These are phyloP conservation scores for Saccostrea echinata DNA, from an alignment of 1,140 invertebrate genomes.

Conservation along the genomic window DNA sequence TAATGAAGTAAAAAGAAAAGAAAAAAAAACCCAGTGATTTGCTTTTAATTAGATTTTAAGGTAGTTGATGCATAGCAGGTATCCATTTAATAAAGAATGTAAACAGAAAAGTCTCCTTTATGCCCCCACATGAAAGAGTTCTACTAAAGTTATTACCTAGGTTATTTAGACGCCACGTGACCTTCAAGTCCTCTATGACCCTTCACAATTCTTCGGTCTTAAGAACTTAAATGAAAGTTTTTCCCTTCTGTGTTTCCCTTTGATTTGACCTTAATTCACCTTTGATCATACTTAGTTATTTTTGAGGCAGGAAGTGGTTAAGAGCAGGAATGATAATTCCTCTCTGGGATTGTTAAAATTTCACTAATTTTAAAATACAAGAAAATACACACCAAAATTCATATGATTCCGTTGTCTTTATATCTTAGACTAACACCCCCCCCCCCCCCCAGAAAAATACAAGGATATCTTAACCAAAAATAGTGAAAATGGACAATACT, in stretches of 20 bases:
- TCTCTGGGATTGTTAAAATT: background rate
- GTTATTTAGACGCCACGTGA: background rate
- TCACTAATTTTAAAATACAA: background rate
- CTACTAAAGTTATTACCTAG: background rate
- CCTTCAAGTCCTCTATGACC: background rate
- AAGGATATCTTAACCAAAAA: background rate
- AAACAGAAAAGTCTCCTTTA: background rate
- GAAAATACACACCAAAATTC: no score
- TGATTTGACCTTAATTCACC: slow-evolving; percentile 13
- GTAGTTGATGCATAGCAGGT: slow-evolving; percentile 12
- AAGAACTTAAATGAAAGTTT: background rate
- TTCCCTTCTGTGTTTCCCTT: background rate
- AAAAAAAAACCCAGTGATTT: background rate
- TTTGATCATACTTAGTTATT: slow-evolving; percentile 18
- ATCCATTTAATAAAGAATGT: slow-evolving; percentile 5
- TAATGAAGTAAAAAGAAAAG: background rate
- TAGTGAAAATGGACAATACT: background rate
- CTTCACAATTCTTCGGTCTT: background rate
- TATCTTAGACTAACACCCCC: no score
- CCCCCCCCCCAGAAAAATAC: background rate
- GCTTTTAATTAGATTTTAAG: slow-evolving; percentile 5
- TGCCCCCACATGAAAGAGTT: slow-evolving; percentile 1
- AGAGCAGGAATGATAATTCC: background rate
- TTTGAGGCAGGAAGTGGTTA: slow-evolving; percentile 11
- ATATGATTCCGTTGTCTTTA: no score